Evolutionary conservation across 2,888 invertebrate genomes (phyloP).

Genomic region (Hetaerina titia): DNA sequence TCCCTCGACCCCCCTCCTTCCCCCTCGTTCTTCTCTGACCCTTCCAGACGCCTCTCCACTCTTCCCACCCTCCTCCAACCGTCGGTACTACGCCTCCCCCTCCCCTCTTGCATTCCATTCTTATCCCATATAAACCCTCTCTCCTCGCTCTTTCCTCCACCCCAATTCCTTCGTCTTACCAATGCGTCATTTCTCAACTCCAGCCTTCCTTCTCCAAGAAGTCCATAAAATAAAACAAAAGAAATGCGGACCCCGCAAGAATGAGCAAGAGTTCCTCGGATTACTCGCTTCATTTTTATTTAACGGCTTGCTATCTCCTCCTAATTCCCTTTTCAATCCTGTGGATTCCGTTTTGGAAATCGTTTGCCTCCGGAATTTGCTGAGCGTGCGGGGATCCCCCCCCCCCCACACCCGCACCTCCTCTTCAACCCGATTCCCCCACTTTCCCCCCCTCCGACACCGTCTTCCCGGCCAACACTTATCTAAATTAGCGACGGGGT

Average conservation of each 20-base stretch:
- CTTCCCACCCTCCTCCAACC: not conserved
- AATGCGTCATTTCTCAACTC: conserved; percentile 11
- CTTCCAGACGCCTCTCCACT: not conserved
- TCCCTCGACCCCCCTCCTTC: not conserved
- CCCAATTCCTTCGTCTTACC: not conserved
- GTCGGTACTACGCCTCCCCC: not conserved
- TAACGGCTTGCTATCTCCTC: conserved; percentile 42
- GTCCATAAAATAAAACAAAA: conserved; percentile 33
- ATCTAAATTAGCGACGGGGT: conserved; percentile 13
- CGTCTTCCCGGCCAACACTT: not conserved
- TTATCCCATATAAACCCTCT: not conserved
- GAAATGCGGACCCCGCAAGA: conserved; percentile 37
- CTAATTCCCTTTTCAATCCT: conserved; percentile 47
- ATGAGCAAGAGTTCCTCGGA: conserved; percentile 44
- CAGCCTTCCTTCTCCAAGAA: not conserved
- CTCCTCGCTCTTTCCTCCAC: not conserved
- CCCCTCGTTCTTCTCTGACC: not conserved
- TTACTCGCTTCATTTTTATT: conserved; percentile 44
- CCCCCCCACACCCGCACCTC: not conserved
- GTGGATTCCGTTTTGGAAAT: conserved; percentile 45
- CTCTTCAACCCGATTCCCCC: not conserved
- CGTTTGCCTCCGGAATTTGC: conserved; percentile 47
- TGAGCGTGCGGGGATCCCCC: not conserved
- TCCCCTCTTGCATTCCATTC: not conserved
- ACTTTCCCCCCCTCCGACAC: not conserved